A percentile compares a stretch with the other conserved stretches of the same genome.
Conservation (phyloP, 2,797 vertebrate species). For the Rhyacichthys aspro region DNA sequence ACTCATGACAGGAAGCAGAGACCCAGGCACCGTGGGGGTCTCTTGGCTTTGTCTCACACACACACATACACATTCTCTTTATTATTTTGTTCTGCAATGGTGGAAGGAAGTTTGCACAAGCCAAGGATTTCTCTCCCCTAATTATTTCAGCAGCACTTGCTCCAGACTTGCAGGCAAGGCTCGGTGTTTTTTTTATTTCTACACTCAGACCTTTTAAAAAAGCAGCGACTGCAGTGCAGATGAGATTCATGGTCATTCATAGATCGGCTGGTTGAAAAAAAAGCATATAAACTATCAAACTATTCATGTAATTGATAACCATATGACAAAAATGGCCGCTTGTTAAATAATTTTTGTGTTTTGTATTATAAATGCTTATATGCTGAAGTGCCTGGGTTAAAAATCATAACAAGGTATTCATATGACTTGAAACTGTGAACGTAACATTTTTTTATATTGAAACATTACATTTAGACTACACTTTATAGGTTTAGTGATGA, state of each 20-base stretch:
- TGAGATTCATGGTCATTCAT: conserved; percentile 12
- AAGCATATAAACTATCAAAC: too few relatives aligned
- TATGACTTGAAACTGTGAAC: too few relatives aligned
- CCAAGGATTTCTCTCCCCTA: conserved; percentile 81
- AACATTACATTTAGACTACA: too few relatives aligned
- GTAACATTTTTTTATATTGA: too few relatives aligned
- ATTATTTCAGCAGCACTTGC: conserved; percentile 85
- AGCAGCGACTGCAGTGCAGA: conserved; percentile 27
- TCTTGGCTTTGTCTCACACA: conserved; percentile 86
- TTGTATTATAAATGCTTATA: too few relatives aligned
- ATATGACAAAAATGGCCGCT: not conserved
- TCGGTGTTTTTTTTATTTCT: conserved; percentile 52
- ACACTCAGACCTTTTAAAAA: conserved; percentile 56
- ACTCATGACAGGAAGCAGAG: conserved; percentile 87
- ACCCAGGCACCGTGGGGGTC: conserved; percentile 86
- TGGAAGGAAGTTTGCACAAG: conserved; percentile 86
- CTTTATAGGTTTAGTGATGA: too few relatives aligned
- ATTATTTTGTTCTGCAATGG: conserved; percentile 78
- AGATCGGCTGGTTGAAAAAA: conserved; percentile 1
- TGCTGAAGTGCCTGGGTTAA: too few relatives aligned
- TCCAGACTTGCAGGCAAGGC: conserved; percentile 63
- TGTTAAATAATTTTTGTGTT: too few relatives aligned
- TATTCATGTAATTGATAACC: too few relatives aligned
- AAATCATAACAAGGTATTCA: too few relatives aligned
- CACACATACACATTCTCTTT: conserved; percentile 82